These are phyloP conservation scores for Carcharodon carcharias DNA, from an alignment of 2,797 vertebrate species.

Conservation along the genomic window DNA sequence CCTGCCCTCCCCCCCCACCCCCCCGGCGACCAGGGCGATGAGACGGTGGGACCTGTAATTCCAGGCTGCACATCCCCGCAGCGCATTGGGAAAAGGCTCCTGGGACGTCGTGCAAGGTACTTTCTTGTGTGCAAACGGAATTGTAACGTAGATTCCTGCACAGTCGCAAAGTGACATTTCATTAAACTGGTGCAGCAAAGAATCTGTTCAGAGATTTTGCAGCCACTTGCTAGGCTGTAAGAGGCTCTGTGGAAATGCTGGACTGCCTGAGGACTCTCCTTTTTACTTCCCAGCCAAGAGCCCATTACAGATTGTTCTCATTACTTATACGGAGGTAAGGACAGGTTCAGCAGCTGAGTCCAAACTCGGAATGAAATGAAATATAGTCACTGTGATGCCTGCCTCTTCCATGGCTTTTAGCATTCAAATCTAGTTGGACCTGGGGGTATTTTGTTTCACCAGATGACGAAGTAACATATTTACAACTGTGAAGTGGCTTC, in stretches of 20 bases:
- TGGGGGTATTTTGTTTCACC: not conserved
- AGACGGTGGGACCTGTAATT: not conserved
- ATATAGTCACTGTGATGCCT: not conserved
- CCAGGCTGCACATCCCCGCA: not conserved
- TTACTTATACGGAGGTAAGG: not conserved
- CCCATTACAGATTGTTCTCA: not conserved
- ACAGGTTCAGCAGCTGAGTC: conserved; percentile 14
- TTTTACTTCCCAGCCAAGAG: not conserved
- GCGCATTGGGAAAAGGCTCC: not conserved
- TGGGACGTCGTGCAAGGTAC: no score
- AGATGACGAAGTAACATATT: conserved; percentile 1
- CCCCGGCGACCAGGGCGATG: no score
- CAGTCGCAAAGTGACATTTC: not conserved
- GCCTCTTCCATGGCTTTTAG: not conserved
- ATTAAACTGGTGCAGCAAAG: conserved; percentile 6
- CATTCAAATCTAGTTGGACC: not conserved
- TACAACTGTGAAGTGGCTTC: not conserved
- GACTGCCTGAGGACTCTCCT: not conserved
- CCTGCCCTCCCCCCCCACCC: no score
- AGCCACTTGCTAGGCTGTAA: not conserved
- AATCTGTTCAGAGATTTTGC: not conserved
- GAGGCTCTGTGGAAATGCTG: not conserved
- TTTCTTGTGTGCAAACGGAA: not conserved
- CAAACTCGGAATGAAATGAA: not conserved
- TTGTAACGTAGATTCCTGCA: not conserved